Base-by-base conservation (phyloP, 2,888 invertebrate species). In the Sturmia bella region DNA sequence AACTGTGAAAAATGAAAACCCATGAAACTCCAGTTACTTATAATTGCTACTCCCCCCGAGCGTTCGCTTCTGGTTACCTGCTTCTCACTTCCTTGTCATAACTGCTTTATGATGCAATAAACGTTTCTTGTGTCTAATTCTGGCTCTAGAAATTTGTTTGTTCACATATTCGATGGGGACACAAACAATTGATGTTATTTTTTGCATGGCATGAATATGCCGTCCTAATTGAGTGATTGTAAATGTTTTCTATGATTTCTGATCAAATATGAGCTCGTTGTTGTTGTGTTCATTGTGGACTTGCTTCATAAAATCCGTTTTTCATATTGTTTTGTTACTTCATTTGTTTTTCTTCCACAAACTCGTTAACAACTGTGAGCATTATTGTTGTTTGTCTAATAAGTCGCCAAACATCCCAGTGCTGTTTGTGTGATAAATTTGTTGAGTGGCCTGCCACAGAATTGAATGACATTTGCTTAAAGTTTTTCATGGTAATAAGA, bases 371-470 rank as follows among this genome's bases (percentile, higher is more conserved):
- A 48, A 37, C 15, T 57, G n/a, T 66, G 56, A 5, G 19, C 24
- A 56, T 48, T 32, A 48, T 48, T 64, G 56, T 27, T 66, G 39
- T 64, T 73, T 54, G 56, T 48, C 59, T 59, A 59, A 72, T 72
- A 37, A 57, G 12, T 39, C 21, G 15, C 4, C 21, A 48, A 41
- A 21, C 21, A 39, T 48, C 57, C 50, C 57, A 57, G 48, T 41
- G 37, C 39, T 4, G 41, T 24, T 52, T 24, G 1, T 15, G 41
- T 1, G 4, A 19, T 13, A 13, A 19, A 19, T 57, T 57, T 41
- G 3, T 9, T 3, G 4, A 43, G 11, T 1, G 2, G 3, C 1
- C n/a, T 3, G 13, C n/a, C n/a, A 11, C 32, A 11, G n/a, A 11
- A 32, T 32, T 72, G 15, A 37, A 27, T 5, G 32, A 32, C 9